Evolutionary conservation across 1,140 invertebrate species (phyloP).

Genomic region (Dreissena polymorpha): DNA sequence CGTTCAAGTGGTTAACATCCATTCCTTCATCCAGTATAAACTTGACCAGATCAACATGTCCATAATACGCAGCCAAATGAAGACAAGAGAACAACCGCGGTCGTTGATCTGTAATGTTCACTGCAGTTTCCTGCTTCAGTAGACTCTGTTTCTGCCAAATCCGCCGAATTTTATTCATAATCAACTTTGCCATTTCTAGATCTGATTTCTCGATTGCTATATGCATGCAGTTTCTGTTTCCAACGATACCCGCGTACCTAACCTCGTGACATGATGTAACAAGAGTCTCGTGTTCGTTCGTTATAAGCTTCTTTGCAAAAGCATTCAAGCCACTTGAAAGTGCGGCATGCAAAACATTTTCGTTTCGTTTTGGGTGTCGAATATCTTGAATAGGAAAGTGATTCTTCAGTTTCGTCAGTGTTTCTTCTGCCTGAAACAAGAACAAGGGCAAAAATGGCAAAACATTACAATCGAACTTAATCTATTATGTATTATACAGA

Average conservation of each 20-base stretch:
- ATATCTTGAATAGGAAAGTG: neutral
- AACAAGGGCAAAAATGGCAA: neutral
- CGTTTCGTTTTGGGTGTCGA: constrained; percentile 52
- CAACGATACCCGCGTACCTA: constrained; percentile 47
- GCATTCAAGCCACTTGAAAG: constrained; percentile 53
- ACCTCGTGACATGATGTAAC: constrained; percentile 57
- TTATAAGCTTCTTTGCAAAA: constrained; percentile 55
- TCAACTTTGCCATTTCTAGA: constrained; percentile 58
- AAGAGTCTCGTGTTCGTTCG: constrained; percentile 51
- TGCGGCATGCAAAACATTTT: constrained; percentile 67
- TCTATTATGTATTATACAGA: neutral
- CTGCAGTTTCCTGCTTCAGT: constrained; percentile 67
- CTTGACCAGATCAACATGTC: constrained; percentile 67
- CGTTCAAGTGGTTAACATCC: constrained; percentile 69
- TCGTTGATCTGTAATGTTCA: constrained; percentile 73
- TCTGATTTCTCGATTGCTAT: constrained; percentile 67
- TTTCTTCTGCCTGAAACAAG: neutral
- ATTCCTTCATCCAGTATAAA: constrained; percentile 65
- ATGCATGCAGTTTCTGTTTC: constrained; percentile 68
- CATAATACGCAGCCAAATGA: constrained; percentile 72
- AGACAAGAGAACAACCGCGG: constrained; percentile 72
- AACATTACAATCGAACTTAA: neutral
- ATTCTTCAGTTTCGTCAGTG: neutral
- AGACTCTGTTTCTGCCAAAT: constrained; percentile 43
- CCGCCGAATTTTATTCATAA: constrained; percentile 59